Base-by-base conservation (phyloP, 1,140 invertebrate genomes). In the Anoplolepis gracilipes region DNA sequence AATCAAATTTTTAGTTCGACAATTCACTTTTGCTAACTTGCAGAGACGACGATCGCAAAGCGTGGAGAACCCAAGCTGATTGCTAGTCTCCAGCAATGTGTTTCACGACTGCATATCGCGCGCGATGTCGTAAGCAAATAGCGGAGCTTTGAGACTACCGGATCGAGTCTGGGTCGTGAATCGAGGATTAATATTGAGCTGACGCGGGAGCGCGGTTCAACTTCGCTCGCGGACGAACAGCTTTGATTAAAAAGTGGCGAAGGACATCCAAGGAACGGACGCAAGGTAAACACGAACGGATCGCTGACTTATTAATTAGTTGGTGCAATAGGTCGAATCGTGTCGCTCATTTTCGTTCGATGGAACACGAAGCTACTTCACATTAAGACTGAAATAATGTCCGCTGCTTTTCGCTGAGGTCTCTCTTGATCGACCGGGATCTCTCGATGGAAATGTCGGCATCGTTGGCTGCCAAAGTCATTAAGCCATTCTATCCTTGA, bases 241-340 rank as follows among this genome's bases (percentile, higher is more conserved):
- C 49, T 36, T 25, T 30, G 49, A 2, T 55, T 72, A 81, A 72
- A 72, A 81, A 25, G 49, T 81, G 49, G 49, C 78, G 76, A 76
- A 62, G 55, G 46, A 28, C 46, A 30, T 25, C 33, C 49, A 57
- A 39, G 64, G 28, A 42, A 82, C 13, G 53, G 39, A 42, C 1
- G 55, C 78, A 82, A 82, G 67, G 78, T 81, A 67, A 81, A 22
- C 65, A 22, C 61, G 76, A 76, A 42, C 61, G 49, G 57, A 53
- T 39, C 62, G 84, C 59, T 59, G 6, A 49, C 46, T 67, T 79
- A 88, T 88, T 88, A 88, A 88, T 88, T 88, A 88, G 84, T 82
- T 88, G 84, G 72, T 86, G 91, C 90, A 87, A 91, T 88, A 87
- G 91, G 84, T 88, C 89, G 72, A 79, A 78, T 87, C 87, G 87